These are phyloP conservation scores for Eunapius fragilis DNA, from an alignment of 37 sponge, comb jelly and placozoan species.

Conservation along the genomic window DNA sequence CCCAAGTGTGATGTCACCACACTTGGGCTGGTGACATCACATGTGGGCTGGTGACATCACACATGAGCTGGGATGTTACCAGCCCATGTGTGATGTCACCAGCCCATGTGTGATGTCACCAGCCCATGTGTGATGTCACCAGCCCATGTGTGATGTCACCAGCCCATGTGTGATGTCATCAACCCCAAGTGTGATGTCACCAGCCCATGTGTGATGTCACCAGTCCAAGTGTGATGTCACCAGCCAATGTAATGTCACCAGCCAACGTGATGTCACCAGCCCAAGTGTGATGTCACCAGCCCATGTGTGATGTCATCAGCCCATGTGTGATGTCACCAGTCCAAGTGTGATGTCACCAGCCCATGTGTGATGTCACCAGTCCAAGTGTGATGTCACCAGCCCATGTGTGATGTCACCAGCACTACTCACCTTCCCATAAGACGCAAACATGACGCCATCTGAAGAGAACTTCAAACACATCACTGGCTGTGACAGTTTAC, in stretches of 20 bases:
- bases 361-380: not conserved
- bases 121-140: too few relatives aligned
- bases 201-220: too few relatives aligned
- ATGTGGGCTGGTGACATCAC: not conserved
- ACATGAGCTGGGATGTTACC: too few relatives aligned
- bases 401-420: not conserved
- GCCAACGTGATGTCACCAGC: too few relatives aligned
- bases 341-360: not conserved
- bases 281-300: not conserved
- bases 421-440: conserved; percentile 61
- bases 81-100: too few relatives aligned
- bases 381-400: not conserved
- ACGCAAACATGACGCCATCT: conserved; percentile 77
- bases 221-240: too few relatives aligned
- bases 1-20: not conserved
- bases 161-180: too few relatives aligned
- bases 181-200: too few relatives aligned
- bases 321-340: not conserved
- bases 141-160: too few relatives aligned
- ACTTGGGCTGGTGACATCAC: not conserved
- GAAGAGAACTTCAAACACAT: conserved; percentile 66
- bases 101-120: too few relatives aligned
- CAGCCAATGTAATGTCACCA: too few relatives aligned
- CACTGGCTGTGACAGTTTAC: conserved; percentile 43
- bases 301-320: not conserved